Evolutionary conservation across 2,113 vertebrate species (phyloP), one percentile per base, ranked within the genome.

Genomic region (Engraulis encrasicolus): DNA sequence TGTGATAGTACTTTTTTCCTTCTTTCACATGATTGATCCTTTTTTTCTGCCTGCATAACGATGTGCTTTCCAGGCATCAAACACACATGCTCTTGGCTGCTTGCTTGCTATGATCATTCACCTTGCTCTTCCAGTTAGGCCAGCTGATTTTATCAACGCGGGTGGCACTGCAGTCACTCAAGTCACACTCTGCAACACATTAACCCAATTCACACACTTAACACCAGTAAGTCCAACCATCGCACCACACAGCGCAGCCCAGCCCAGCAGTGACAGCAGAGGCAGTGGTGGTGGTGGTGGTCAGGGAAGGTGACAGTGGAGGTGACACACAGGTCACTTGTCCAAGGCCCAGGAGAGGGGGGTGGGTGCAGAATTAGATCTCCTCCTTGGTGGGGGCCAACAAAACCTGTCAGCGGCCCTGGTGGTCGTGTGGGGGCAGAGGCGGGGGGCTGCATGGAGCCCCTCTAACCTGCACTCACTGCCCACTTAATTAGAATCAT

Each of bases 121-220:
- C 54, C 20, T 31, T 66, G 58, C 23, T 66, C 58, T 66, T 7
- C 58, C 66, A 18, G 27, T 17, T 74, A 27, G 31, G 31, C 31
- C 5, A 31, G 66, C 31, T 34, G 27, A 34, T 74, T 31, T 74
- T 34, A 3, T 34, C 31, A 31, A 87, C 66, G 78, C 66, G 0
- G 15, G 40, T 84, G 31, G 11, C 66, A n/a, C n/a, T n/a, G n/a
- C n/a, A 74, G 23, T 31, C 66, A 74, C 66, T 74, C 66, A 34
- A 74, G 31, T 4, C 23, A 9, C 31, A 9, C 31, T 27, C 66
- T 23, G 23, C 66, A 74, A 15, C 66, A 74, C 66, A 74, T 74
- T 74, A 74, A 74, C 66, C 66, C 66, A 74, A 74, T 74, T 34
- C 66, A 74, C 66, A 74, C 66, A 74, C 66, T 74, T 36, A 74